Evolutionary conservation across 2,113 vertebrate species (phyloP), one percentile per base, ranked within the genome.

Genomic region (Oplegnathus fasciatus): DNA sequence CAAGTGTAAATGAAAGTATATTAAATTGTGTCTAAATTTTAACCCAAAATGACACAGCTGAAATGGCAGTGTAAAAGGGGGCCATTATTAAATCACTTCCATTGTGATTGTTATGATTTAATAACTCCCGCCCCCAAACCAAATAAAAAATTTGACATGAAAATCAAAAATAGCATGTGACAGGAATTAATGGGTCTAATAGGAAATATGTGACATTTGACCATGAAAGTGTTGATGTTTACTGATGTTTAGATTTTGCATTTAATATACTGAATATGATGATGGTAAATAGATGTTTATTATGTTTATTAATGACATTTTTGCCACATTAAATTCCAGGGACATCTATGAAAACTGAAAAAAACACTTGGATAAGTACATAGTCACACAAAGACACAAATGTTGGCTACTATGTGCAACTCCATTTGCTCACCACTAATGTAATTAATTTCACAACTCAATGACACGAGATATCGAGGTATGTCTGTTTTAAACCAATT

Each of bases 401-500:
- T 50, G 40, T n/a, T 13, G 66, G 42, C 14, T 22, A 26, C 30
- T 9, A 9, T 44, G 61, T 81, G 78, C 60, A 80, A 84, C 62
- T 81, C 75, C n/a, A 65, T 85, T 82, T 86, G 64, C 80, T 83
- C 74, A 55, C 68, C 24, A 15, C 71, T 85, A 84, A 86, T 90
- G 74, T 83, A 89, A 92, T 92, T 90, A 83, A 88, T 90, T 64
- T 79, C 71, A 91, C 55, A 84, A 73, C 46, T 62, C 50, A 66
- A 9, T 26, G 61, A 84, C 73, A 90, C 34, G 52, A 70, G 54
- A 90, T 79, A 90, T 89, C 90, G 91, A 89, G 85, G 83, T 82
- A 83, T 75, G 82, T 82, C 72, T 86, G 61, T 90, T 94, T 80
- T 88, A 85, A 92, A 88, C 78, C 58, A 78, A 83, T 90, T 85